Evolutionary conservation across 2,113 vertebrate genomes (phyloP).

Genomic region (Sinocyclocheilus anophthalmus): DNA sequence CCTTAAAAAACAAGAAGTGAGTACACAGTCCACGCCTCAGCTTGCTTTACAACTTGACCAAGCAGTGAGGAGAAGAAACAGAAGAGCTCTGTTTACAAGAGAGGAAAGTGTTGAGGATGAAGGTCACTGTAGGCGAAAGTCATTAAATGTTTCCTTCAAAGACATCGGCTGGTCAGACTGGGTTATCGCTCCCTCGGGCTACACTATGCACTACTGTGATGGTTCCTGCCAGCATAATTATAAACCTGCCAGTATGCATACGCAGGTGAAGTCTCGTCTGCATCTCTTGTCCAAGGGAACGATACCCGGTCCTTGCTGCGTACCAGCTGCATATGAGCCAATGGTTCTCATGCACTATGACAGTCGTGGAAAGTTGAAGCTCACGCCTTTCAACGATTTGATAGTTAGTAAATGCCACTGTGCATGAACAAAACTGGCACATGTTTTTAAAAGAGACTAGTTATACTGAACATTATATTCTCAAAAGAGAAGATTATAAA

Average conservation of each 20-base stretch:
- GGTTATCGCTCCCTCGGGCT: slow-evolving; percentile 85
- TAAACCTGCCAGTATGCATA: slow-evolving; percentile 86
- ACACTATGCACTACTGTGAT: slow-evolving; percentile 85
- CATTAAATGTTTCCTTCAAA: slow-evolving; percentile 82
- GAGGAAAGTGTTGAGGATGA: slow-evolving; percentile 76
- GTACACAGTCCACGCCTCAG: accelerated
- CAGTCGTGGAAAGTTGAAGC: slow-evolving; percentile 74
- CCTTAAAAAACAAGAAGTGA: accelerated
- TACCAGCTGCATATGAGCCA: slow-evolving; percentile 84
- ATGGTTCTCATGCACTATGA: slow-evolving; percentile 90
- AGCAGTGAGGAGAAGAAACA: slow-evolving; percentile 30
- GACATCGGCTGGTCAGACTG: slow-evolving; percentile 91
- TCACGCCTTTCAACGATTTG: slow-evolving; percentile 85
- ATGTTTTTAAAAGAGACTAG: neutral
- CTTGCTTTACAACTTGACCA: slow-evolving; percentile 71
- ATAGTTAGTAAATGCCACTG: slow-evolving; percentile 88
- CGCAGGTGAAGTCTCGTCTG: slow-evolving; percentile 85
- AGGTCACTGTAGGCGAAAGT: slow-evolving; percentile 80
- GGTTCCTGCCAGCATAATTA: slow-evolving; percentile 90
- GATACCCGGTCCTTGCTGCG: slow-evolving; percentile 83
- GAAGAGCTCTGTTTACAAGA: slow-evolving; percentile 62
- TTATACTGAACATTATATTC: neutral
- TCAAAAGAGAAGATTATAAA: neutral
- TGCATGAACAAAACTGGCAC: slow-evolving; percentile 68
- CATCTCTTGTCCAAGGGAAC: slow-evolving; percentile 76